Evolutionary conservation across 2,888 invertebrate species (phyloP).

Genomic region (Phyto melanocephala): DNA sequence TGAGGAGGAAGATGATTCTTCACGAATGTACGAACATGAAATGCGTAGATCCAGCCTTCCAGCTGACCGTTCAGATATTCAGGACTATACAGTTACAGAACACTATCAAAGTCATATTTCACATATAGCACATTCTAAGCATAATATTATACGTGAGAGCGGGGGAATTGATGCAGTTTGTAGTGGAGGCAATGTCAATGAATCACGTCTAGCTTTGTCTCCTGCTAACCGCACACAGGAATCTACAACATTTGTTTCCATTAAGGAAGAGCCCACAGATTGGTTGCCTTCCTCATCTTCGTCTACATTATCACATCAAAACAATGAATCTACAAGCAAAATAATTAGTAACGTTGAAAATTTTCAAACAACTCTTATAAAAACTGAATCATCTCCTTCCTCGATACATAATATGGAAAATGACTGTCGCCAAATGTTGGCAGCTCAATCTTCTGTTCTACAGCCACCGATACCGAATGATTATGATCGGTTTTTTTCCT

Average conservation of each 20-base stretch:
- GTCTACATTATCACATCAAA: slow-evolving; percentile 25
- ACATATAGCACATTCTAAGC: slow-evolving; percentile 34
- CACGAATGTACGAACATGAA: slow-evolving; percentile 51
- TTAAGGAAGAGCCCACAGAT: slow-evolving; percentile 85
- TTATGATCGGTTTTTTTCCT: slow-evolving; percentile 81
- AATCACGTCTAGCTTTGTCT: slow-evolving; percentile 54
- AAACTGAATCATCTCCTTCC: slow-evolving; percentile 53
- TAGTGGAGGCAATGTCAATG: not conserved
- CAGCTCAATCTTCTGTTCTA: slow-evolving; percentile 50
- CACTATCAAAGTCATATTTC: slow-evolving; percentile 32
- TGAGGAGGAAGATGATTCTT: slow-evolving; percentile 67
- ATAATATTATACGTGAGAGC: slow-evolving; percentile 33
- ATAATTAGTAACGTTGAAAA: slow-evolving; percentile 33
- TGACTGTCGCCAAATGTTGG: slow-evolving; percentile 82
- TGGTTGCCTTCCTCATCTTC: slow-evolving; percentile 79
- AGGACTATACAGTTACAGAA: slow-evolving; percentile 41
- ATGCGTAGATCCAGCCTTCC: slow-evolving; percentile 54
- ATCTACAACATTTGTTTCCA: slow-evolving; percentile 69
- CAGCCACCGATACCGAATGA: slow-evolving; percentile 70
- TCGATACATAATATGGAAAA: slow-evolving; percentile 70
- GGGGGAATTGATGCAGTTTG: not conserved
- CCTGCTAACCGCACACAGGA: slow-evolving; percentile 69
- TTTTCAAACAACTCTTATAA: slow-evolving; percentile 67
- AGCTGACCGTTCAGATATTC: slow-evolving; percentile 44
- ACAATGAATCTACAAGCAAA: slow-evolving; percentile 44